Base-by-base conservation (phyloP, 92 coral and sea anemone species). In the Montipora capitata region DNA sequence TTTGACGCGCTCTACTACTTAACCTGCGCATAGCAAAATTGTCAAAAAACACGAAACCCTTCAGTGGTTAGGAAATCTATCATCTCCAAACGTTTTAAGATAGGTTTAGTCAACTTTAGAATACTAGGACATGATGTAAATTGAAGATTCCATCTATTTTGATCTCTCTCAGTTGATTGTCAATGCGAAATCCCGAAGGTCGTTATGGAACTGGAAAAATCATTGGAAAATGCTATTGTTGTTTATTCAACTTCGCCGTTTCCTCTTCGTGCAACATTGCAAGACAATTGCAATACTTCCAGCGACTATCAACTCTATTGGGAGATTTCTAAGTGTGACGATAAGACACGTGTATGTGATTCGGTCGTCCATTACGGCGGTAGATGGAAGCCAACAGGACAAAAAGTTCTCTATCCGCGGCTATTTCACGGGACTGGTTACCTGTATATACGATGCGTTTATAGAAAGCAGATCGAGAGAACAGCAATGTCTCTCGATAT, bases 401-500 rank as follows among this genome's bases (percentile, higher is more conserved):
- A 62, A 3, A 85, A 85, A 39, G 20, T 1, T 3, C 72, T 87
- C 27, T 62, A 8, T 16, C 84, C 87, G 38, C 38, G 73, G 10
- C 5, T 84, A 1, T 67, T 83, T 17, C 13, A 43, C 27, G 65
- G 51, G 7, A 65, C 67, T 9, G 83, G 87, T 10, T 77, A 87
- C 59, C 61, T 93, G 52, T 95, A 93, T 59, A 67, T 95, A 10
- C 94, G 96, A 14, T 95, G 94, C 72, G 86, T 70, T 35, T 90
- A 86, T 8, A 74, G 76, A 61, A 48, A 48, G 10, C 7, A 0
- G 3, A 10, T 5, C 10, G 0, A 5, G 6, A 48, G 52, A 48
- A 10, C 7, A 48, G 6, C 52, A 10, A 5, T 10, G 10, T 48
- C 52, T 48, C 7, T 48, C 10, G 52, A 85, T 4, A 18, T 48